Base-by-base conservation (phyloP, 2,113 vertebrate genomes). In the Tautogolabrus adspersus region DNA sequence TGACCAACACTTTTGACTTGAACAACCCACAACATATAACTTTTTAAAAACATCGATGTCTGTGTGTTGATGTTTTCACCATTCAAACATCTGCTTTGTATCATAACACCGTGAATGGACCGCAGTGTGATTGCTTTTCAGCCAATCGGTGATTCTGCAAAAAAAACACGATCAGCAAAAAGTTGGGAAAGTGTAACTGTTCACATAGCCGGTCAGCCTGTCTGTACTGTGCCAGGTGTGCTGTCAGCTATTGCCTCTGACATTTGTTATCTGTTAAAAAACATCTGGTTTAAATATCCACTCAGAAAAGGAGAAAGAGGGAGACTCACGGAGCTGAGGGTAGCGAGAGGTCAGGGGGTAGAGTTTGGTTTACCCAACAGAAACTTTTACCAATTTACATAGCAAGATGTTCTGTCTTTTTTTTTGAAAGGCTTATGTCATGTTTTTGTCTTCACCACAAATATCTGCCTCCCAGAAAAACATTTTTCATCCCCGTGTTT, bases 211-310 rank as follows among this genome's bases (percentile, higher is more conserved):
- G 16, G 69, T 83, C 73, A 19, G 0, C 67, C 72, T 69, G 84
- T 87, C 91, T 92, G 89, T 88, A 86, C 84, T 90, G 77, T 85
- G 93, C 92, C 92, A 94, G 92, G 90, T 93, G 92, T 83, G 80
- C 87, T 64, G 89, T 77, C 88, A 77, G 85, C 84, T 85, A 90
- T 89, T 86, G 79, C 70, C 74, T 85, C 85, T 88, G 90, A 92
- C 93, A 92, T 92, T 93, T 92, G 93, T 81, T 93, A 92, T 93
- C 90, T 94, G 88, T 94, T 94, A 84, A 82, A 34, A 84, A 75
- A 91, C 94, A 94, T 94, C 93, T 95, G 94, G 79, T 91, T 94
- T 82, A 49, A 94, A 81, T 93, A 79, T 89, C 65, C 59, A 59
- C 82, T 76, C 85, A 74, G 59, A 58, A 72, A 87, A 82, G 69